phyloP scores from a whole-genome alignment of 2,888 invertebrate genomes.

The Cantharis nigra region DNA sequence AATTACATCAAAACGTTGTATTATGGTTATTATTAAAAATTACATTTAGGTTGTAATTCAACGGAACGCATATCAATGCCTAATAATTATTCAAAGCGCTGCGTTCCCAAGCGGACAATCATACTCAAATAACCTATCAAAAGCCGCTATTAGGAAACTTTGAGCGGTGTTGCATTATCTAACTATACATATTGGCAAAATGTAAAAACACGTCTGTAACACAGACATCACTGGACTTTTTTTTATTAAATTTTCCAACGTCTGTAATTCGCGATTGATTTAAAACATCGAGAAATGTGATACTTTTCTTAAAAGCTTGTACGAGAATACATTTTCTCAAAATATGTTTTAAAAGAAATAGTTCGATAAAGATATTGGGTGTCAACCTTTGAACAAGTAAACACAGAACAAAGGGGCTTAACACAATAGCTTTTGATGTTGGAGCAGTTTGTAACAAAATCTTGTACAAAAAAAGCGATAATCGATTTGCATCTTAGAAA shows the following conservation, averaged over 20 bases:
- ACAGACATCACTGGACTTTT: neutral
- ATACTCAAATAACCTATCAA: constrained; percentile 15
- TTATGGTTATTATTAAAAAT: neutral
- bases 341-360: constrained; percentile 30
- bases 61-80: constrained; percentile 16
- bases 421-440: constrained; percentile 31
- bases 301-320: constrained; percentile 28
- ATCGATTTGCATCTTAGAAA: constrained; percentile 30
- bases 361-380: constrained; percentile 29
- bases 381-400: constrained; percentile 27
- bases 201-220: neutral
- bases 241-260: neutral
- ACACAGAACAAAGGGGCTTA: constrained; percentile 30
- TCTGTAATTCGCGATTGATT: neutral
- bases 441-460: constrained; percentile 31
- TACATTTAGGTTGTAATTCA: neutral
- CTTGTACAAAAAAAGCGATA: constrained; percentile 24
- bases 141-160: constrained; percentile 2
- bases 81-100: constrained; percentile 20
- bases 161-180: neutral
- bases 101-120: constrained; percentile 21
- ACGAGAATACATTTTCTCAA: constrained; percentile 29
- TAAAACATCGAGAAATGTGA: constrained; percentile 11
- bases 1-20: neutral
- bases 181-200: constrained; percentile 1